These are phyloP conservation scores for Phalacrocorax pelagicus DNA, from an alignment of 2,113 vertebrate genomes.

Conservation along the genomic window DNA sequence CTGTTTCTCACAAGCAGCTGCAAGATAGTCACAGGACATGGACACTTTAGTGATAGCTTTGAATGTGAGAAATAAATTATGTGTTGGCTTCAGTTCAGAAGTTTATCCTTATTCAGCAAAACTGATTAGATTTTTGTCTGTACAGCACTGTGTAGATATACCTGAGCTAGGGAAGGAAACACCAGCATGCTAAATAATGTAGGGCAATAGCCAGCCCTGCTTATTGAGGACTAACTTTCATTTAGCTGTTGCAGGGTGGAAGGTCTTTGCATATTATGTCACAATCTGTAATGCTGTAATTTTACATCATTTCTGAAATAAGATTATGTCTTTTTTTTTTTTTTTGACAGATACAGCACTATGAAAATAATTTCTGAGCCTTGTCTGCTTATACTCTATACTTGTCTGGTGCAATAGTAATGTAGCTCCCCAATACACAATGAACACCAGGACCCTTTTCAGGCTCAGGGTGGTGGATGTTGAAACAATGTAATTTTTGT, in stretches of 20 bases:
- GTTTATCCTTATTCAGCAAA: conserved; percentile 32
- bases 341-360: not conserved
- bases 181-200: not conserved
- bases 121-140: not conserved
- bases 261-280: not conserved
- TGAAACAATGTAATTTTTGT: not conserved
- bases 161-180: not conserved
- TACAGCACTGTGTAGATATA: not conserved
- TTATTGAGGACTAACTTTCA: not conserved
- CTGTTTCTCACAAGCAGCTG: not conserved
- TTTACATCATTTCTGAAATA: not conserved
- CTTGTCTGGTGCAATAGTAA: not conserved
- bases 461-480: not conserved
- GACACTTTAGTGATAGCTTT: not conserved
- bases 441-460: not conserved
- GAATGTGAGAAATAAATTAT: not conserved
- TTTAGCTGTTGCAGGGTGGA: not conserved
- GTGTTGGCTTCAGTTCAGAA: not conserved
- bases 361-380: not conserved
- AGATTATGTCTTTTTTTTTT: not conserved
- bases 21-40: not conserved
- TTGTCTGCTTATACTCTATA: not conserved
- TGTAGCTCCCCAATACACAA: not conserved
- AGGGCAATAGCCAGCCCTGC: not conserved
- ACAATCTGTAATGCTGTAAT: not conserved